Conservation (phyloP, 1,140 invertebrate species). For the Oryzaephilus surinamensis region DNA sequence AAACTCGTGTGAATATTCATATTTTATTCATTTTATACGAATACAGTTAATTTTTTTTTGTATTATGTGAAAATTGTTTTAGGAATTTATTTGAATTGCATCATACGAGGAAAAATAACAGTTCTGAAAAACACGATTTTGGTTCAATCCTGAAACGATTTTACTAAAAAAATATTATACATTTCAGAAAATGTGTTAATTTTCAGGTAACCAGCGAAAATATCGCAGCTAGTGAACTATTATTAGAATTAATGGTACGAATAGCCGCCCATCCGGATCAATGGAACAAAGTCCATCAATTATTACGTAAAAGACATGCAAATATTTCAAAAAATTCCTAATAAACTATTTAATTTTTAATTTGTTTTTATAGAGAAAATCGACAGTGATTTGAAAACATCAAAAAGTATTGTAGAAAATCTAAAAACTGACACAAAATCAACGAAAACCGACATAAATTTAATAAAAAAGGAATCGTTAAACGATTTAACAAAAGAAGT, state of each 20-base stretch:
- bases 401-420: constrained; percentile 19
- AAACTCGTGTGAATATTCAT: too few species aligned
- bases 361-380: constrained; percentile 23
- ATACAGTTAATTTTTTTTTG: too few species aligned
- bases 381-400: constrained; percentile 21
- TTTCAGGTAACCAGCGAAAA: constrained; percentile 4
- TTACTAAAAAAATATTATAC: constrained; percentile 1
- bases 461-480: background rate
- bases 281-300: constrained; percentile 27
- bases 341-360: background rate
- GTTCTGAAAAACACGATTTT: too few species aligned
- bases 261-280: constrained; percentile 29
- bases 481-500: background rate
- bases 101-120: too few species aligned
- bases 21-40: too few species aligned
- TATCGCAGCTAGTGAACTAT: constrained; percentile 23
- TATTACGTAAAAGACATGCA: constrained; percentile 25
- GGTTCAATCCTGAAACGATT: too few species aligned
- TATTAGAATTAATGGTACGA: constrained; percentile 29
- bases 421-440: constrained; percentile 7
- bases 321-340: background rate
- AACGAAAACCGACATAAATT: constrained; percentile 6
- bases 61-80: too few species aligned
- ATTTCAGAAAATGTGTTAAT: too few species aligned
- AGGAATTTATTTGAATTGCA: too few species aligned